Conservation (phyloP, 2,113 vertebrate genomes). For the Marmota flaviventris region DNA sequence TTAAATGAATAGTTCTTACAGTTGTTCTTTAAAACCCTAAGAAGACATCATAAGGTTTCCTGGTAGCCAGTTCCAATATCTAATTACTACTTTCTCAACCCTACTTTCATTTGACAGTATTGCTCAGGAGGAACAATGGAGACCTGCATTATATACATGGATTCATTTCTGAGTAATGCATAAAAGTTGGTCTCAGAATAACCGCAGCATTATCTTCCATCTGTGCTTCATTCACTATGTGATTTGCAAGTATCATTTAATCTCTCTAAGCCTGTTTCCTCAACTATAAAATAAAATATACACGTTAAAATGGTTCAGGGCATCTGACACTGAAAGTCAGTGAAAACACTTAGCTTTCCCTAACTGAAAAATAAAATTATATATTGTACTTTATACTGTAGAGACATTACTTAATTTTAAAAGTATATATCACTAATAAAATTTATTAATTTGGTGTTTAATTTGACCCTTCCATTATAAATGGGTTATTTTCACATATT, state of each 20-base stretch:
- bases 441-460: neutral
- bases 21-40: neutral
- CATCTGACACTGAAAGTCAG: neutral
- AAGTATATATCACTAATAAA: neutral
- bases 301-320: neutral
- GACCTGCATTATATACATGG: neutral
- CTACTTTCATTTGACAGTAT: neutral
- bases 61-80: neutral
- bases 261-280: neutral
- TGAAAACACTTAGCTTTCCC: neutral
- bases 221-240: neutral
- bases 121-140: neutral
- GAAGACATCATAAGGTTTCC: neutral
- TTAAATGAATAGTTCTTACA: neutral
- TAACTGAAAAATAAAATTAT: neutral
- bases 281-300: neutral
- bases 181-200: neutral
- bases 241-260: neutral
- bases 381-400: neutral
- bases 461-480: neutral
- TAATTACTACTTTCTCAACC: neutral
- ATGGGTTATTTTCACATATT: neutral
- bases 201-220: neutral
- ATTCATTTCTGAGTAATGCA: neutral
- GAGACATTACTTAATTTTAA: neutral